Base-by-base conservation (phyloP, 2,797 vertebrate genomes). In the Pseudopleuronectes americanus region DNA sequence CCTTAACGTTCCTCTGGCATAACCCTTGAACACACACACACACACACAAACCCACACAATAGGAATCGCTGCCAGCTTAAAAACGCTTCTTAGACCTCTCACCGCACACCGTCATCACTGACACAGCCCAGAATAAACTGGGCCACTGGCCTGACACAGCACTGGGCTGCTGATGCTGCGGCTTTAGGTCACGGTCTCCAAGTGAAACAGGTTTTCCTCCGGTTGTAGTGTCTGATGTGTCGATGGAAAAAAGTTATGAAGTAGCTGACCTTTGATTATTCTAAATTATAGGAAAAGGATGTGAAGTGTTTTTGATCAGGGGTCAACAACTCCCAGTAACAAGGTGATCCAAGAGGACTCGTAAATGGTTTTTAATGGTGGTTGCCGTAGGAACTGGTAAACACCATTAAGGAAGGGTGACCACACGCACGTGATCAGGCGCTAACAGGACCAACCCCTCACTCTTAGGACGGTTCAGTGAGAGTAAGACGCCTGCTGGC, bases 351-450 rank as follows among this genome's bases (percentile, higher is more conserved):
- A 60, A 77, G 78, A 79, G 70, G 85, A 79, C 81, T 59, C 73
- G 68, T 88, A 74, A 82, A 80, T 83, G 66, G 78, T 74, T 84
- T 83, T 87, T 80, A 85, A 31, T 77, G 70, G 65, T 62, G n/a
- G 82, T 89, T 84, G 70, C 86, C 13, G 60, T 85, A 87, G 87
- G 60, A 91, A 88, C 87, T 72, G 85, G 79, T 84, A 87, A 92
- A 89, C 80, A 87, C 31, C 31, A 45, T 68, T 81, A 87, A 88
- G 48, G 38, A 87, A 74, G 47, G 68, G 22, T 54, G 64, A 79
- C 73, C 31, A 48, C 71, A 71, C 3, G 6, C 70, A 55, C 66
- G 23, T 48, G 61, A n/a, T 36, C 21, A 43, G 55, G 21, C 38
- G 10, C 54, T 21, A 19, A 38, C 52, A 33, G 6, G n/a, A 8